phyloP scores from a whole-genome alignment of 1,140 invertebrate species.

The Tribolium castaneum region DNA sequence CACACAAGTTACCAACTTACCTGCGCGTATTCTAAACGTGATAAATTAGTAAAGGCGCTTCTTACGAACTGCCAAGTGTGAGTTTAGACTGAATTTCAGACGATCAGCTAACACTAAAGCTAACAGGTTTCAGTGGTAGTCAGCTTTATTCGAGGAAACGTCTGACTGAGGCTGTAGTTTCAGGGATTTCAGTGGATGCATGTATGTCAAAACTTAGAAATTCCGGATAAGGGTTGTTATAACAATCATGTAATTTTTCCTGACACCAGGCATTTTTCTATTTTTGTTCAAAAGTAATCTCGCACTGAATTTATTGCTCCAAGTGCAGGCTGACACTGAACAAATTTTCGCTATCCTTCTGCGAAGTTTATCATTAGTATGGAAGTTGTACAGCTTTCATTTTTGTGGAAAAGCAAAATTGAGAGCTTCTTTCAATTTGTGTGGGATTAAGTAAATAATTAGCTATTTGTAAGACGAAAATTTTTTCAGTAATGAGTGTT shows the following conservation, averaged over 20 bases:
- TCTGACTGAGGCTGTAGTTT: not conserved
- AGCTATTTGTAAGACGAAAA: no score
- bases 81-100: not conserved
- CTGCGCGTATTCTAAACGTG: slow-evolving; percentile 11
- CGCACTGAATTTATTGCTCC: not conserved
- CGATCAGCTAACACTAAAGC: slow-evolving; percentile 4
- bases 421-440: no score
- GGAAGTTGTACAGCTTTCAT: no score
- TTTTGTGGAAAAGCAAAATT: no score
- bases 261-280: not conserved
- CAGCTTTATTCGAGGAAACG: not conserved
- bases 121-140: not conserved
- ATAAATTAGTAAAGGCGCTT: slow-evolving; percentile 20
- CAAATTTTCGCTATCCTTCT: not conserved
- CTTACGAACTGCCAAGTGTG: slow-evolving; percentile 9
- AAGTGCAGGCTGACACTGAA: not conserved
- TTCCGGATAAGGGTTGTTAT: not conserved
- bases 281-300: not conserved
- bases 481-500: no score
- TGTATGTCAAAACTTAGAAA: not conserved
- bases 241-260: not conserved
- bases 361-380: no score
- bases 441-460: no score
- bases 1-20: slow-evolving; percentile 2
- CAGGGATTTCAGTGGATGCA: not conserved